Conservation (phyloP, 2,797 vertebrate species). For the Centroberyx gerrardi region DNA sequence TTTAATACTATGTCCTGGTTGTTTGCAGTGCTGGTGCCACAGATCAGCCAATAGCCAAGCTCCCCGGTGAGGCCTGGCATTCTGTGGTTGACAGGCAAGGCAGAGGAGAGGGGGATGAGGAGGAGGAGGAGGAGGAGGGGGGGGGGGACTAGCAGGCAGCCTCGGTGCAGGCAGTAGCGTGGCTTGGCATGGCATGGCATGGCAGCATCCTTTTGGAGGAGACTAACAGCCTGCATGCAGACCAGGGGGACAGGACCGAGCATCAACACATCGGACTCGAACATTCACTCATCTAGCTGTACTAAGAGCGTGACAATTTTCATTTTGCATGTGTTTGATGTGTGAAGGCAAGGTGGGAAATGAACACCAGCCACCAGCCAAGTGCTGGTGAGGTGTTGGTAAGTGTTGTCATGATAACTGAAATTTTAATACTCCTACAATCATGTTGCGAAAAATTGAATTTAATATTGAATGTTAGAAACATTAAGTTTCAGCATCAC, state of each 20-base stretch:
- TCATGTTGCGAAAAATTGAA: too few species aligned
- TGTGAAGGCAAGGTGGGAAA: not conserved
- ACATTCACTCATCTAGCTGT: slow-evolving; percentile 31
- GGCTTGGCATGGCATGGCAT: slow-evolving; percentile 40
- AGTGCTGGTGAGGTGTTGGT: too few species aligned
- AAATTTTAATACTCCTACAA: too few species aligned
- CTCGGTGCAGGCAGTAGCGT: slow-evolving; percentile 51
- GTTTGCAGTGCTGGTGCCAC: slow-evolving; percentile 11
- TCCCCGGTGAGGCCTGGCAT: slow-evolving; percentile 22
- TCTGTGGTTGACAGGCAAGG: slow-evolving; percentile 71
- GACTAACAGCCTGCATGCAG: slow-evolving; percentile 68
- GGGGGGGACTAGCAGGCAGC: slow-evolving; percentile 46
- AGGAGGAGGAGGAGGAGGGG: slow-evolving; percentile 19
- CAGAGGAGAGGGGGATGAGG: slow-evolving; percentile 33
- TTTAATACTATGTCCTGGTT: not conserved
- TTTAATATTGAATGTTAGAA: too few species aligned
- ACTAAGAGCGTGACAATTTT: not conserved
- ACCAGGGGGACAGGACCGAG: slow-evolving; percentile 36
- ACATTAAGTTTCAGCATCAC: too few species aligned
- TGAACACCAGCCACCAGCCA: not conserved
- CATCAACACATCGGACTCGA: slow-evolving; percentile 14
- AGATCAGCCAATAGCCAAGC: slow-evolving; percentile 42
- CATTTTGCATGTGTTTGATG: not conserved
- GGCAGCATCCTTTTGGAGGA: slow-evolving; percentile 49
- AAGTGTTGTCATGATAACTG: too few species aligned